phyloP scores from a whole-genome alignment of 2,113 vertebrate genomes.

The cattle (Bos taurus) region ARS-UCD2.0 NC_037336.1:9440001-9440500 shows the following conservation, averaged over 20 bases:
- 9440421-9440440: no score
- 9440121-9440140: slow-evolving; percentile 24
- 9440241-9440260: neutral
- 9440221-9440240: neutral
- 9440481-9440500: no score
- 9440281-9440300: slow-evolving; percentile 45
- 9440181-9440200: slow-evolving; percentile 36
- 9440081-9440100: slow-evolving; percentile 14
- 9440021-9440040: neutral
- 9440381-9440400: no score
- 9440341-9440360: no score
- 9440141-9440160: neutral
- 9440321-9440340: neutral
- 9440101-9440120: neutral
- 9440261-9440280: slow-evolving; percentile 42
- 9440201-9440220: slow-evolving; percentile 38
- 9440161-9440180: neutral
- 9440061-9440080: neutral
- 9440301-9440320: slow-evolving; percentile 42
- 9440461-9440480: accelerated
- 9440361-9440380: no score
- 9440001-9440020: neutral
- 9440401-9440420: no score
- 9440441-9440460: no score
- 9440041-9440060: slow-evolving; percentile 9